Conservation (phyloP, 2,797 vertebrate species). For the Adrianichthys oophorus region DNA sequence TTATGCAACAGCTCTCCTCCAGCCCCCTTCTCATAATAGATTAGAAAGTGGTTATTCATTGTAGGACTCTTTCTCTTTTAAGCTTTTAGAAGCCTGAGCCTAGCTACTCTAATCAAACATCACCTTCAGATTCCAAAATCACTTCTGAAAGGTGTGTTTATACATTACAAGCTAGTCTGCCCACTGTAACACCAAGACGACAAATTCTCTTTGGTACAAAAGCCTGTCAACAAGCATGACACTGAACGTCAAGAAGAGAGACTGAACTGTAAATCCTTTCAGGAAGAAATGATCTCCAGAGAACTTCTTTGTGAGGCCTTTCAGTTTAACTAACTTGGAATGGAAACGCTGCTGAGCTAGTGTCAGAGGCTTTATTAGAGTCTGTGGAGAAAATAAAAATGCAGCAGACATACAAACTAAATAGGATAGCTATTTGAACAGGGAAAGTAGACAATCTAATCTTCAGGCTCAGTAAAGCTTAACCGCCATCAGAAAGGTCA, state of each 20-base stretch:
- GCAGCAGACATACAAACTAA: no score
- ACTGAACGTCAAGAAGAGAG: background rate
- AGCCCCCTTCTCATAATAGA: slow-evolving; percentile 7
- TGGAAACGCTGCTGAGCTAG: no score
- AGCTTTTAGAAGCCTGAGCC: slow-evolving; percentile 19
- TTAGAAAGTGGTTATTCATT: slow-evolving; percentile 34
- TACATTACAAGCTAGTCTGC: slow-evolving; percentile 11
- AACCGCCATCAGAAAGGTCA: no score
- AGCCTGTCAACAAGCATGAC: background rate
- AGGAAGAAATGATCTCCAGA: background rate
- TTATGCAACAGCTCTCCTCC: slow-evolving; percentile 15
- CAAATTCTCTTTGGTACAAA: slow-evolving; percentile 16
- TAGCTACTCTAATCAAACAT: slow-evolving; percentile 26
- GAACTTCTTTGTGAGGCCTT: no score
- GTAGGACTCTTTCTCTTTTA: slow-evolving; percentile 27
- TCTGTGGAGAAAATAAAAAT: no score
- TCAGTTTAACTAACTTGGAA: no score
- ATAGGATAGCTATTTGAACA: no score
- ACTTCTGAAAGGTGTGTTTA: slow-evolving; percentile 6
- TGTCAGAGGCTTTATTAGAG: no score
- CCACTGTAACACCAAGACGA: slow-evolving; percentile 22
- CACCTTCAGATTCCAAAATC: slow-evolving; percentile 40
- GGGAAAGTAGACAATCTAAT: no score
- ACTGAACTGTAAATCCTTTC: background rate
- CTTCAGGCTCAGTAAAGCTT: no score